Evolutionary conservation across 1,140 invertebrate genomes (phyloP).

Genomic region (Patella vulgata): DNA sequence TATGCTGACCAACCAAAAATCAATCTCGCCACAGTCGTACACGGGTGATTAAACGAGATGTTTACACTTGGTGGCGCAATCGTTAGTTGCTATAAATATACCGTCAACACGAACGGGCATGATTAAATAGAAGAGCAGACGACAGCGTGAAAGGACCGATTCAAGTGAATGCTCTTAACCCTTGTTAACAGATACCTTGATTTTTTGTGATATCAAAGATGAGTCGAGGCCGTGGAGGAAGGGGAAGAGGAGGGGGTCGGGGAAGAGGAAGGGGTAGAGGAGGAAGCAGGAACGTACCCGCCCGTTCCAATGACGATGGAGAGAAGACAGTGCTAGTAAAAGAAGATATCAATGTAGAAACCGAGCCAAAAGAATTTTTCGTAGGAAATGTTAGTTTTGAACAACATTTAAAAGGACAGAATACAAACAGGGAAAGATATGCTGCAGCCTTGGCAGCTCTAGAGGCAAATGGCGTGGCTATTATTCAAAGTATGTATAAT

Average conservation of each 20-base stretch:
- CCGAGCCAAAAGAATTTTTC: conserved; percentile 48
- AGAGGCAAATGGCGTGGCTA: conserved; percentile 52
- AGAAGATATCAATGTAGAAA: conserved; percentile 32
- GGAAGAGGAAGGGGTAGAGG: conserved; percentile 33
- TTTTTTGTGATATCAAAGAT: too few species aligned
- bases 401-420: conserved; percentile 59
- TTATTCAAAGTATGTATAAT: conserved; percentile 57
- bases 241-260: conserved; percentile 26
- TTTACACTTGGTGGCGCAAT: too few species aligned
- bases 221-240: conserved; percentile 31
- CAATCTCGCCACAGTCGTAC: too few species aligned
- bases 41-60: too few species aligned
- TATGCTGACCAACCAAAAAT: too few species aligned
- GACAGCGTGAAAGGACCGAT: too few species aligned
- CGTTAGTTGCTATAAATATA: too few species aligned
- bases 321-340: not conserved
- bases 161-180: too few species aligned
- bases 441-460: conserved; percentile 54
- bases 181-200: too few species aligned
- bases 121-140: too few species aligned
- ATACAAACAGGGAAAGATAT: conserved; percentile 53
- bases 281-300: conserved; percentile 11
- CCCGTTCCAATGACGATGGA: conserved; percentile 1
- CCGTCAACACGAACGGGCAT: too few species aligned
- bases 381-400: conserved; percentile 43